Evolutionary conservation across 2,113 vertebrate species (phyloP).

Genomic region (Morone saxatilis): DNA sequence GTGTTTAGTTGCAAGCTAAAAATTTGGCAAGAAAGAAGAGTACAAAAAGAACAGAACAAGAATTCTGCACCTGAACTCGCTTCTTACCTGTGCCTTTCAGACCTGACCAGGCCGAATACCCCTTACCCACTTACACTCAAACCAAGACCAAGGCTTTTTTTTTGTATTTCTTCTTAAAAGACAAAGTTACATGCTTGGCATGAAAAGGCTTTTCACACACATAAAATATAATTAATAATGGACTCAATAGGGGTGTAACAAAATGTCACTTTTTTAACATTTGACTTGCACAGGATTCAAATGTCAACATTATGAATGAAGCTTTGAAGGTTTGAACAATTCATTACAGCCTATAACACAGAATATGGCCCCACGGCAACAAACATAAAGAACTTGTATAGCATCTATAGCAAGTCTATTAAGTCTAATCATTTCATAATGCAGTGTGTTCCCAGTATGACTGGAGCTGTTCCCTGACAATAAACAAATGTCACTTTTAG

Average conservation of each 20-base stretch:
- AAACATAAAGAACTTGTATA: no score
- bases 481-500: not conserved
- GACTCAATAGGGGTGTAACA: not conserved
- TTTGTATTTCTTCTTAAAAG: not conserved
- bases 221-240: not conserved
- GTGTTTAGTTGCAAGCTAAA: not conserved
- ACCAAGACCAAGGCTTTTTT: not conserved
- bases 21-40: not conserved
- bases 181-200: not conserved
- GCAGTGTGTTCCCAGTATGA: not conserved
- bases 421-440: not conserved
- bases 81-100: not conserved
- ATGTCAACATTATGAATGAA: no score
- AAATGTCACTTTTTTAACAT: no score
- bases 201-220: not conserved
- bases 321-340: no score
- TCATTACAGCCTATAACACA: no score
- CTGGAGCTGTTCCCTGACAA: conserved; percentile 5
- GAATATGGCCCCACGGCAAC: not conserved
- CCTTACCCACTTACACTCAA: no score
- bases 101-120: not conserved
- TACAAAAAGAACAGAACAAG: not conserved
- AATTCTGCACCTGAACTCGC: no score
- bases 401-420: not conserved
- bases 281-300: no score